Percentiles rank a stretch among this genome's conserved stretches.
phyloP scores from a whole-genome alignment of 2,888 invertebrate genomes.

The Panorpa germanica region DNA sequence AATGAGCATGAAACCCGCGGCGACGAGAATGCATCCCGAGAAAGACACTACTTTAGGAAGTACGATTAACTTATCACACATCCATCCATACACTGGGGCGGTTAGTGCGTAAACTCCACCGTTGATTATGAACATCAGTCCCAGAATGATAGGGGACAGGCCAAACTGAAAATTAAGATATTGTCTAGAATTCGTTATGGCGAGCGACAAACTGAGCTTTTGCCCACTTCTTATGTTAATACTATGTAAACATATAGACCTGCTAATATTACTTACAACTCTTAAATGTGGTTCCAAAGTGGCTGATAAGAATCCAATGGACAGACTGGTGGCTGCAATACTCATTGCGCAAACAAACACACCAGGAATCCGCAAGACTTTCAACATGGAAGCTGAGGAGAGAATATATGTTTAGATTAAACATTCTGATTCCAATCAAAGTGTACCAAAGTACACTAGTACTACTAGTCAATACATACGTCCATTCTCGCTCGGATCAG shows the following conservation, averaged over 20 bases:
- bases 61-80: slow-evolving; percentile 46
- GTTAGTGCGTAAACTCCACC: slow-evolving; percentile 63
- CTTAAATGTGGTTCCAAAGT: slow-evolving; percentile 78
- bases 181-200: slow-evolving; percentile 1
- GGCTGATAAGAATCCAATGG: slow-evolving; percentile 75
- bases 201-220: slow-evolving; percentile 7
- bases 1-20: slow-evolving; percentile 49
- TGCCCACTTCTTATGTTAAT: not conserved
- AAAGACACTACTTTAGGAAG: slow-evolving; percentile 49
- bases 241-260: not conserved
- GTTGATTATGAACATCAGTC: slow-evolving; percentile 69
- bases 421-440: not conserved
- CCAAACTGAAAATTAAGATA: slow-evolving; percentile 10
- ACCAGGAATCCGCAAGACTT: slow-evolving; percentile 51
- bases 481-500: slow-evolving; percentile 32
- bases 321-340: slow-evolving; percentile 59
- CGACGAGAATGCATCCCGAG: slow-evolving; percentile 43
- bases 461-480: slow-evolving; percentile 26
- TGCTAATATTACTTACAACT: slow-evolving; percentile 26
- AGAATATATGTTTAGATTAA: slow-evolving; percentile 7
- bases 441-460: not conserved
- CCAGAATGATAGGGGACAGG: slow-evolving; percentile 27
- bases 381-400: slow-evolving; percentile 39
- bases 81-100: slow-evolving; percentile 63
- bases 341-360: slow-evolving; percentile 48